Evolutionary conservation across 2,888 invertebrate genomes (phyloP).

Genomic region (Hirtodrosophila alboralis): DNA sequence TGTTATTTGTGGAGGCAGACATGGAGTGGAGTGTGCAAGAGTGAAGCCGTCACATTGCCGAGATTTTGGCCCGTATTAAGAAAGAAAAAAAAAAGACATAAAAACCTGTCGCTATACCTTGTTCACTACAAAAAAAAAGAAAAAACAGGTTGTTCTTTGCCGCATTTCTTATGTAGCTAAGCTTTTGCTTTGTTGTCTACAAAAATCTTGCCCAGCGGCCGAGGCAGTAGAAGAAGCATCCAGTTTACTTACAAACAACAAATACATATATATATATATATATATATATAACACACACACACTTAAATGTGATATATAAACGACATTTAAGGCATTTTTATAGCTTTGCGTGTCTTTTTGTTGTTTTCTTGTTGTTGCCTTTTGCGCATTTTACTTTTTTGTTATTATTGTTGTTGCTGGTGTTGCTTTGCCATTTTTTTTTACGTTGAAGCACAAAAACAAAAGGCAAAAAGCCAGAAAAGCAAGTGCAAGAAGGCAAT

Average conservation of each 20-base stretch:
- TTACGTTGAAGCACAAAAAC: conserved; percentile 30
- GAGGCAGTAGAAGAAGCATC: conserved; percentile 46
- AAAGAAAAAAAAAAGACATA: conserved; percentile 33
- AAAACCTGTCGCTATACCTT: conserved; percentile 66
- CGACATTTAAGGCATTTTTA: conserved; percentile 79
- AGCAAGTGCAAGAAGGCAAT: conserved; percentile 56
- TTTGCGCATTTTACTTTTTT: conserved; percentile 58
- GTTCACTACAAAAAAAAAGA: conserved; percentile 44
- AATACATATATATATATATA: too few relatives aligned
- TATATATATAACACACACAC: too few relatives aligned
- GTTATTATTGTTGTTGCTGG: conserved; percentile 2
- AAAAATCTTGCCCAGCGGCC: conserved; percentile 64
- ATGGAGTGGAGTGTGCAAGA: not conserved
- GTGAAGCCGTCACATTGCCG: conserved; percentile 47
- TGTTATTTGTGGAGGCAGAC: not conserved
- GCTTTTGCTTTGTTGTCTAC: conserved; percentile 66
- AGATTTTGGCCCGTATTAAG: conserved; percentile 77
- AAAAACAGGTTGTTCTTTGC: conserved; percentile 73
- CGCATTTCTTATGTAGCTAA: conserved; percentile 12
- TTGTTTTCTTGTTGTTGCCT: conserved; percentile 30
- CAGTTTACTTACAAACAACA: conserved; percentile 42
- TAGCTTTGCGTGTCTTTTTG: conserved; percentile 64
- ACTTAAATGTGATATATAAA: conserved; percentile 52
- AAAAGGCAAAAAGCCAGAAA: conserved; percentile 20
- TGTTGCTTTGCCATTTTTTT: conserved; percentile 25